Evolutionary conservation across 2,888 invertebrate species (phyloP), one percentile per base, ranked within the genome.

Genomic region (Caenorhabditis virilis): DNA sequence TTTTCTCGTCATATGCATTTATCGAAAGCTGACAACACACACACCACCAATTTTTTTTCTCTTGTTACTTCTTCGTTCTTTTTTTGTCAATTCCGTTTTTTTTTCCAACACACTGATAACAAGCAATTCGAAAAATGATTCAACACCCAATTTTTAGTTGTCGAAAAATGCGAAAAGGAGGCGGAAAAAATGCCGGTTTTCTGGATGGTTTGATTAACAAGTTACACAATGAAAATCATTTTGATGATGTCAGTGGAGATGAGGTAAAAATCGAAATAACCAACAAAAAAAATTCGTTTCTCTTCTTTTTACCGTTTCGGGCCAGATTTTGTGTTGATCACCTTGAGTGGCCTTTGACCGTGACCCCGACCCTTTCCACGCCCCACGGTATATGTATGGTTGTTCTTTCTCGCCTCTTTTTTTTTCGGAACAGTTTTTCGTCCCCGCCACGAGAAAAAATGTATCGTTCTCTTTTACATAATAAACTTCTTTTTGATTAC

Each of bases 261-360:
- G 4, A 4, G 4, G 13, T 11, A 4, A n/a, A n/a, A 5, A n/a
- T 15, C 36, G 16, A 36, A 36, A 36, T 5, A n/a, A n/a, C 15
- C 13, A 9, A 36, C 13, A n/a, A 13, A 36, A 11, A 15, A 36
- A 13, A 36, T 9, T 7, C 39, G 20, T 39, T 16, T 39, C 20
- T 18, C 22, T 42, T 15, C 23, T 15, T 23, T 23, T 42, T 15
- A 11, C 3, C 4, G 5, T 23, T 13, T 5, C 15, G 11, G 16
- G 9, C 38, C 15, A n/a, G n/a, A n/a, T n/a, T n/a, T 38, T 23
- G 9, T 7, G 4, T 2, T 23, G 13, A 20, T 39, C 42, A 15
- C 42, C 23, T 42, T 23, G 42, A 42, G 20, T 42, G 42, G 42
- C 42, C 42, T 42, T 42, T 42, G 42, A 42, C 42, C 42, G 42